These are phyloP conservation scores for Drosophila lini DNA, from an alignment of 1,140 invertebrate genomes.

Conservation along the genomic window DNA sequence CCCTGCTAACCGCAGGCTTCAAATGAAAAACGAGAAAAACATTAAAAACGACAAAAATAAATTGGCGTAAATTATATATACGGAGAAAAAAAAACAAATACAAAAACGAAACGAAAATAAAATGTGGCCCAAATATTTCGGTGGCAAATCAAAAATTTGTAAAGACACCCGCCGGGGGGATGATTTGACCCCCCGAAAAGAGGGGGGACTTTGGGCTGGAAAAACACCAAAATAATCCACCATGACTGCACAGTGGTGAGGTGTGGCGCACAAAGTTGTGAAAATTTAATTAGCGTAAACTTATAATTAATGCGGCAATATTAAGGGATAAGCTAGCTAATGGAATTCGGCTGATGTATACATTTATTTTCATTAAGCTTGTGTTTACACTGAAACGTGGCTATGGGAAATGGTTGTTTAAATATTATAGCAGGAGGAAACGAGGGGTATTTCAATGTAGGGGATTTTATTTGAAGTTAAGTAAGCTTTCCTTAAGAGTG, in stretches of 20 bases:
- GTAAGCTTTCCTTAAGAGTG: neutral
- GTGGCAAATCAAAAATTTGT: constrained; percentile 62
- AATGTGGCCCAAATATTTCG: constrained; percentile 55
- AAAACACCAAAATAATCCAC: constrained; percentile 33
- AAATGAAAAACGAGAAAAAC: constrained; percentile 22
- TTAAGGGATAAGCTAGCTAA: constrained; percentile 41
- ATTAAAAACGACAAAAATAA: constrained; percentile 71
- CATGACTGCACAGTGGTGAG: constrained; percentile 38
- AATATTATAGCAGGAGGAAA: neutral
- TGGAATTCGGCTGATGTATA: constrained; percentile 23
- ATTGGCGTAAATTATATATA: constrained; percentile 68
- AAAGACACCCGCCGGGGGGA: constrained; percentile 32
- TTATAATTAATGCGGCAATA: constrained; percentile 49
- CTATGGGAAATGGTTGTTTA: neutral
- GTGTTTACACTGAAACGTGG: constrained; percentile 10
- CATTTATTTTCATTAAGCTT: constrained; percentile 34
- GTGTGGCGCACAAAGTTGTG: constrained; percentile 15
- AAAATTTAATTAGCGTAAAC: constrained; percentile 42
- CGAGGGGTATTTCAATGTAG: neutral
- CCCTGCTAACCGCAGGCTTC: constrained; percentile 27
- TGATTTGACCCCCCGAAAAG: constrained; percentile 43
- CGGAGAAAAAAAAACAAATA: neutral
- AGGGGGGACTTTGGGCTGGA: neutral
- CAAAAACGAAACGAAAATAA: constrained; percentile 38
- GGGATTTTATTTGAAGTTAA: neutral